A percentile compares a stretch with the other conserved stretches of the same genome.
phyloP scores from a whole-genome alignment of 2,888 invertebrate species.

The Punctoribates punctum region DNA sequence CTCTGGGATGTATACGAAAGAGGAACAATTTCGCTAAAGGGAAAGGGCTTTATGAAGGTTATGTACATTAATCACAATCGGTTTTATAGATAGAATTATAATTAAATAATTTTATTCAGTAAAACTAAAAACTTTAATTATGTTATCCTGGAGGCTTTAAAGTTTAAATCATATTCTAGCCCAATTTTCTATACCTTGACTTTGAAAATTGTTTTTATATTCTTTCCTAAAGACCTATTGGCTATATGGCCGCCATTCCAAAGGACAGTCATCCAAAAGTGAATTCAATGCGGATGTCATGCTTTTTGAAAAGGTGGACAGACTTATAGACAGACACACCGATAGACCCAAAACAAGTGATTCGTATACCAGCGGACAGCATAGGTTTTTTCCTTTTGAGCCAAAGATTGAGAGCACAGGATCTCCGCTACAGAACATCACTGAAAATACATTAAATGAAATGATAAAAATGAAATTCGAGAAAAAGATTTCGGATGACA shows the following conservation, averaged over 20 bases:
- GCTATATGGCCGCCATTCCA: neutral
- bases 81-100: neutral
- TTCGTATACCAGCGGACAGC: neutral
- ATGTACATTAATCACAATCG: no score
- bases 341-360: neutral
- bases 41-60: conserved; percentile 42
- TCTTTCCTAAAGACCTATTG: neutral
- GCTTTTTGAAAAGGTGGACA: neutral
- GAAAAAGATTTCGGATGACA: neutral
- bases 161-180: no score
- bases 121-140: no score
- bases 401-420: neutral
- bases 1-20: conserved; percentile 64
- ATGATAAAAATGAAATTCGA: neutral
- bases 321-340: neutral
- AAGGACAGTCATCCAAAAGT: no score
- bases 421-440: neutral
- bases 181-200: no score
- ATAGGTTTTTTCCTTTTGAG: neutral
- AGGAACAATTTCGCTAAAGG: conserved; percentile 73
- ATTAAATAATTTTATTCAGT: neutral
- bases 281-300: neutral
- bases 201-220: no score
- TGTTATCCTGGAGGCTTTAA: no score
- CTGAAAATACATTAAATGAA: neutral